Base-by-base conservation (phyloP, 2,797 vertebrate genomes). In the Sebastes goodei region DNA sequence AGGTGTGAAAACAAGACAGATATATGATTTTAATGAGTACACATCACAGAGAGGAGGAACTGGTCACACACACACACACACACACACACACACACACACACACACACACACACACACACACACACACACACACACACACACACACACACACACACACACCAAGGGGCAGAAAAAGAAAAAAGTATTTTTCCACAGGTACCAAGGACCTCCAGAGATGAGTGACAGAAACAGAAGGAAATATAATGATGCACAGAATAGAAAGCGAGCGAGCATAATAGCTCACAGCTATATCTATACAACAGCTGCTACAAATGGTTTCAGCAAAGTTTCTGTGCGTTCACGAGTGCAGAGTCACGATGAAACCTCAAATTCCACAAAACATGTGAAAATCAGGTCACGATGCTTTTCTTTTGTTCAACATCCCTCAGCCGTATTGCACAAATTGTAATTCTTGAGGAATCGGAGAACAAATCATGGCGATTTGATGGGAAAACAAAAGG, bases 21-120 rank as follows among this genome's bases (percentile, higher is more conserved):
- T 12, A 82, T 61, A 76, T 46, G 59, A 86, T 86, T 90, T 82
- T 89, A 88, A 88, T 83, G 81, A 85, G 80, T 74, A 78, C 53
- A 74, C 72, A 76, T 88, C 76, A 82, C 75, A 86, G 64, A 65
- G 52, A 74, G 55, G 10, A 25, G 46, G 35, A 55, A 59, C 52
- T 27, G 14, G 9, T 60, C 23, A 23, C 23, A 23, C 23, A 23
- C 23, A 23, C 23, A 23, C 23, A 23, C 23, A 23, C 23, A 23
- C 23, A 23, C 23, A 23, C 23, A 23, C 23, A 23, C 23, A 23
- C 23, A 23, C 23, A 23, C 23, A 23, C 23, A 78, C 30, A 72
- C 42, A 49, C 69, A 70, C 66, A 71, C 42, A 46, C 66, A 71
- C 27, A 59, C n/a, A 56, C 15, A 61, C 49, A 81, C 38, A 14